Evolutionary conservation across 2,797 vertebrate genomes (phyloP), one percentile per base, ranked within the genome.

Genomic region (Ibycter americanus): DNA sequence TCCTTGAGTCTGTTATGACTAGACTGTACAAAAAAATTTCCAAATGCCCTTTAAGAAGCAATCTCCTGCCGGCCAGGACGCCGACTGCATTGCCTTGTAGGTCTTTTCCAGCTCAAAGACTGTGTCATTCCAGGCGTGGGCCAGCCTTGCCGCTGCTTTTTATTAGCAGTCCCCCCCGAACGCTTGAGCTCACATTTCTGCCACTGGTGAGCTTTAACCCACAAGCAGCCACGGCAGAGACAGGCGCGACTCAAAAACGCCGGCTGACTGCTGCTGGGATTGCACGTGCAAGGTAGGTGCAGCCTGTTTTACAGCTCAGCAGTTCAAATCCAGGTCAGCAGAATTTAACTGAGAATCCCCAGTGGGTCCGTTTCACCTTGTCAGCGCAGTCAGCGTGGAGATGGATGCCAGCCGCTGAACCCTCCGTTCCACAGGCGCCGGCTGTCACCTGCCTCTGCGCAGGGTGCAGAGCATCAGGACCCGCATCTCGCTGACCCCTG

Each of bases 21-120:
- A 0, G 46, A 26, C 17, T 0, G 32, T 3, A 1, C 36, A 5
- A 4, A 59, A 23, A 1, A 18, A 36, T 7, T 1, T 13, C 90
- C 79, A 56, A 4, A 1, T 0, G 38, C 83, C 88, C 90, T 83
- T 77, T 23, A 12, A 62, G 90, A 42, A 88, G 54, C 46, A 2
- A 12, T 15, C 42, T 56, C 17, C 44, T 1, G 67, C 80, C 5
- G 34, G 73, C 78, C 80, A 8, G 73, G 42, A 19, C 2, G 3
- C 55, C 3, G 73, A 25, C 73, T 3, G 79, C 49, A 4, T 9
- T 25, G 72, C 93, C 83, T 38, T 0, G 62, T 1, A 12, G 71
- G 74, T 15, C 79, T 77, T 47, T 83, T n/a, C 92, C 95, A 94
- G 92, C 90, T 83, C 67, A 9, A 27, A 65, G 87, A 20, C 83